Evolutionary conservation across 2,113 vertebrate genomes (phyloP), one percentile per base, ranked within the genome.

Genomic region (Anhinga anhinga): DNA sequence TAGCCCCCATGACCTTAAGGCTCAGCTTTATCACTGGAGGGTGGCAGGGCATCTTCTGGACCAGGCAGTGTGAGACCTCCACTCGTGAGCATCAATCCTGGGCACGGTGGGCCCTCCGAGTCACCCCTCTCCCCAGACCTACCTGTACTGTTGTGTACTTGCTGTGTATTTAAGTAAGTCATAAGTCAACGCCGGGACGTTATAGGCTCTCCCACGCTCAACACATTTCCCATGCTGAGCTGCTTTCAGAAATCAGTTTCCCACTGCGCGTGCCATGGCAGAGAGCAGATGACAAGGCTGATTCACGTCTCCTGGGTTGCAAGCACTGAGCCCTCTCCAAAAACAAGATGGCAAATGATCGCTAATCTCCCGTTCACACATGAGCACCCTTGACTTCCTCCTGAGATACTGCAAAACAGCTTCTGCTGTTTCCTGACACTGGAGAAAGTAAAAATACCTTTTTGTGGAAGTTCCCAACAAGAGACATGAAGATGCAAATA

Each of bases 251-350:
- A 47, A 45, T 8, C 13, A 36, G 14, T 32, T 84, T 63, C 72
- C 81, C n/a, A 6, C 9, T 17, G 20, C 0, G 1, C 23, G 10
- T 13, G 47, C 40, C 25, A 1, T n/a, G 25, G 27, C 59, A 66
- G 44, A 52, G 65, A 91, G 38, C 59, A n/a, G 66, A 27, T 21
- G 20, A 15, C 47, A 38, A 45, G 26, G 29, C 62, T 82, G 53
- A 53, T 29, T 22, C n/a, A 5, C 16, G 12, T 42, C 42, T 50
- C 86, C 10, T 16, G 36, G n/a, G 69, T 30, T 30, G 42, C 22
- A 58, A 61, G 50, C 36, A 10, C 27, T 17, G 36, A 66, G 20
- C 11, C 25, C 40, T 50, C 58, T 34, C 69, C 50, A 42, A 50
- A 50, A 30, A 8, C 49, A 71, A 56, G 30, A 44, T n/a, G 58